These are phyloP conservation scores for Raja brachyura DNA, from an alignment of 2,113 vertebrate genomes.

Conservation along the genomic window DNA sequence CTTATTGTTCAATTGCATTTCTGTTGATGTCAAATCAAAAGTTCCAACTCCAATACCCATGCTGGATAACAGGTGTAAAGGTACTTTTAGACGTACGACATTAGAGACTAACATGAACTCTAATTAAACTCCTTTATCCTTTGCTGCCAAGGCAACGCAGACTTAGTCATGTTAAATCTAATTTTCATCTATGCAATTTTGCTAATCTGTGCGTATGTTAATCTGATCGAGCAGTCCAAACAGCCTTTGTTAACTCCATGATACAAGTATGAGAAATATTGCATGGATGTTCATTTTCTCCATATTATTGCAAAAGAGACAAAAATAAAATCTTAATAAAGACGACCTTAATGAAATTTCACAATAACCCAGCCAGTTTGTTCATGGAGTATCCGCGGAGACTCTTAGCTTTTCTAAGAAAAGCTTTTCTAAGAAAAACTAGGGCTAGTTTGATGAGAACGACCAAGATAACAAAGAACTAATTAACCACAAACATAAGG, in stretches of 20 bases:
- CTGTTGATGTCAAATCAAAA: background rate
- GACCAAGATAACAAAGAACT: no score
- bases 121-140: conserved; percentile 34
- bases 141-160: conserved; percentile 19
- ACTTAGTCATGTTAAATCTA: background rate
- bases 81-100: background rate
- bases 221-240: background rate
- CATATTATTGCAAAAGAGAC: background rate
- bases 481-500: no score
- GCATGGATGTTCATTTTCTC: background rate
- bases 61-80: background rate
- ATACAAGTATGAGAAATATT: background rate
- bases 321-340: background rate
- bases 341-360: background rate
- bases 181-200: conserved; percentile 10
- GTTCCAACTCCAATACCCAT: background rate
- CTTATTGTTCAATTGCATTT: background rate
- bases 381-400: background rate
- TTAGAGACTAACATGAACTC: background rate
- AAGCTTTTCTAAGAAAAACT: no score
- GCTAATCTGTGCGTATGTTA: background rate
- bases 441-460: no score
- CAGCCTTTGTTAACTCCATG: background rate
- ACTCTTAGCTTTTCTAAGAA: no score
- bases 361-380: background rate